Evolutionary conservation across 1,140 invertebrate species (phyloP).

Genomic region (Agrilus planipennis): DNA sequence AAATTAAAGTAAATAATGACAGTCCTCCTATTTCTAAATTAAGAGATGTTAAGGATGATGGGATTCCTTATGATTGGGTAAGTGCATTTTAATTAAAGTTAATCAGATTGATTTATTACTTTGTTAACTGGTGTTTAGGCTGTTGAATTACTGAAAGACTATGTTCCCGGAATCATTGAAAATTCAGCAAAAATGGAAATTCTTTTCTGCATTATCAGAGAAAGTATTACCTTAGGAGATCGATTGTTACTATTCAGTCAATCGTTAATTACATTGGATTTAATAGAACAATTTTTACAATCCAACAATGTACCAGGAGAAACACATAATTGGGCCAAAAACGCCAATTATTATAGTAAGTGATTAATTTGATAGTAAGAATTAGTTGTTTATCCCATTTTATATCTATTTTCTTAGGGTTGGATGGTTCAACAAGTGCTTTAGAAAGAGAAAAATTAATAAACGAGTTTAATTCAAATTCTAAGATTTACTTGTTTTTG

Average conservation of each 20-base stretch:
- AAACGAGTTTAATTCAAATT: conserved; percentile 91
- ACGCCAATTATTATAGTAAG: conserved; percentile 86
- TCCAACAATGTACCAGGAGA: conserved; percentile 64
- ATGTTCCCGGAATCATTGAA: conserved; percentile 77
- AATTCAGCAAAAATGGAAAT: conserved; percentile 94
- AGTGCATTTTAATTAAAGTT: conserved; percentile 15
- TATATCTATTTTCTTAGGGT: conserved; percentile 37
- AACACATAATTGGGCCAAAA: conserved; percentile 70
- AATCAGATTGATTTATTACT: conserved; percentile 4
- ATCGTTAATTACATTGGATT: conserved; percentile 87
- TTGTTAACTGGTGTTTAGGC: conserved; percentile 46
- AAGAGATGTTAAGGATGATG: conserved; percentile 55
- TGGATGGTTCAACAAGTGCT: conserved; percentile 92
- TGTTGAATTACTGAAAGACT: conserved; percentile 73
- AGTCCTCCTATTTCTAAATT: conserved; percentile 14
- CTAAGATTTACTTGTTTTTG: conserved; percentile 81
- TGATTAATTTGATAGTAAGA: conserved; percentile 32
- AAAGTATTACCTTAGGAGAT: conserved; percentile 78
- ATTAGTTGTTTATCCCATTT: neutral
- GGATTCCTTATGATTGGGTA: conserved; percentile 74
- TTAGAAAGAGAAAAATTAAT: conserved; percentile 92
- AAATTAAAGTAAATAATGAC: conserved; percentile 36
- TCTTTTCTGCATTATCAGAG: conserved; percentile 85
- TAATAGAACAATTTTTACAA: conserved; percentile 93
- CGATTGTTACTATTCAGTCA: conserved; percentile 94